Conservation (phyloP, 2,113 vertebrate species). For the Oreochromis spilurus region DNA sequence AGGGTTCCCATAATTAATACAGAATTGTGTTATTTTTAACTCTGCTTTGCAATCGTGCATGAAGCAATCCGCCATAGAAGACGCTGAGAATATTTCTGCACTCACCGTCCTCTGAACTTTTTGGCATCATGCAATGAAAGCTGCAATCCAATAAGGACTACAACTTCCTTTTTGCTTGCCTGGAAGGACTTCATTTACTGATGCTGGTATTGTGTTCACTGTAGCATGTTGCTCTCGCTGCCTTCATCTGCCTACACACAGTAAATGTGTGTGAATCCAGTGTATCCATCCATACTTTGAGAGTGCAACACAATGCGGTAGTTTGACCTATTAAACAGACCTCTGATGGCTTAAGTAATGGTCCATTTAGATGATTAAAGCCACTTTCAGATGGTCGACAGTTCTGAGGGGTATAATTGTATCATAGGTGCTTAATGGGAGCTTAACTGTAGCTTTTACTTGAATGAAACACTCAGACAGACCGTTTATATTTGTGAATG, state of each 20-base stretch:
- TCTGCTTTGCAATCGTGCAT: background rate
- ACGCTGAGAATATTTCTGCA: background rate
- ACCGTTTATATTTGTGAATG: constrained; percentile 3
- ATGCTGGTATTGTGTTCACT: background rate
- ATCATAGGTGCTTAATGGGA: constrained; percentile 25
- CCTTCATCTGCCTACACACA: background rate
- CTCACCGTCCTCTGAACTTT: background rate
- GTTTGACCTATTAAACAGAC: constrained; percentile 6
- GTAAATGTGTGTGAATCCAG: background rate
- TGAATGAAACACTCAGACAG: constrained; percentile 29
- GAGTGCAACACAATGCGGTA: background rate
- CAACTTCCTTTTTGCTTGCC: background rate
- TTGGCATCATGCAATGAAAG: background rate
- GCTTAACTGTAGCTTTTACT: constrained; percentile 39
- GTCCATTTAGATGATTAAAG: constrained; percentile 35
- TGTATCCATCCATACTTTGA: background rate
- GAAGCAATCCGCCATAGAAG: background rate
- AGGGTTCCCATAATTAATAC: background rate
- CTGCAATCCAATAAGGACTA: background rate
- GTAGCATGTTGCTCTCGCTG: background rate
- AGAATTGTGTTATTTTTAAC: background rate
- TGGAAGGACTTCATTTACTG: background rate
- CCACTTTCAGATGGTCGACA: background rate
- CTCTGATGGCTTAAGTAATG: background rate
- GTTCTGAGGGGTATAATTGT: background rate